Percentiles rank a stretch among this genome's conserved stretches.
Evolutionary conservation across 2,113 vertebrate species (phyloP).

Genomic region (Chrysochloris asiatica): DNA sequence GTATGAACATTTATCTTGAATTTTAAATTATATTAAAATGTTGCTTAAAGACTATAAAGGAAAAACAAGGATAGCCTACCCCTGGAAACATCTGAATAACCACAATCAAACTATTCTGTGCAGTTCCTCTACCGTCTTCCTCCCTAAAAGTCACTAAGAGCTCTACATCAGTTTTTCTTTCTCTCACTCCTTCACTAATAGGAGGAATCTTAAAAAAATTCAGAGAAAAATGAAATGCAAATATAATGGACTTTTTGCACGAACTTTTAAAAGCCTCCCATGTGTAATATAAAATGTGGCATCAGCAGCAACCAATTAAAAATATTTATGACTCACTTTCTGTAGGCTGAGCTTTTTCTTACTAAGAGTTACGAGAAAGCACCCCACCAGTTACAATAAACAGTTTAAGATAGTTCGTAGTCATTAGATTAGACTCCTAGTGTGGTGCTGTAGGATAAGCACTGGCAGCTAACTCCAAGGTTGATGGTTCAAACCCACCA

Average conservation of each 20-base stretch:
- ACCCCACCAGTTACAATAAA: no score
- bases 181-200: background rate
- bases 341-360: background rate
- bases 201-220: no score
- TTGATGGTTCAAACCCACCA: no score
- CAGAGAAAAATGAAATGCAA: no score
- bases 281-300: background rate
- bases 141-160: background rate
- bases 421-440: no score
- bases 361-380: background rate
- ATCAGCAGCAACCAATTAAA: background rate
- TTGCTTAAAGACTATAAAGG: background rate
- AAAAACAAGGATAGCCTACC: background rate
- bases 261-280: background rate
- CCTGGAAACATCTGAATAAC: background rate
- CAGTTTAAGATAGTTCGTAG: background rate
- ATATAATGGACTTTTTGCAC: no score
- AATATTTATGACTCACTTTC: background rate
- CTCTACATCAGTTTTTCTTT: background rate
- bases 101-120: background rate
- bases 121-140: background rate
- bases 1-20: constrained; percentile 28
- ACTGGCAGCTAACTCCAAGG: no score
- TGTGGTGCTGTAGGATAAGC: no score
- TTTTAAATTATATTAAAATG: background rate